Base-by-base conservation (phyloP, 2,888 invertebrate species). In the Amphipoea lucens region DNA sequence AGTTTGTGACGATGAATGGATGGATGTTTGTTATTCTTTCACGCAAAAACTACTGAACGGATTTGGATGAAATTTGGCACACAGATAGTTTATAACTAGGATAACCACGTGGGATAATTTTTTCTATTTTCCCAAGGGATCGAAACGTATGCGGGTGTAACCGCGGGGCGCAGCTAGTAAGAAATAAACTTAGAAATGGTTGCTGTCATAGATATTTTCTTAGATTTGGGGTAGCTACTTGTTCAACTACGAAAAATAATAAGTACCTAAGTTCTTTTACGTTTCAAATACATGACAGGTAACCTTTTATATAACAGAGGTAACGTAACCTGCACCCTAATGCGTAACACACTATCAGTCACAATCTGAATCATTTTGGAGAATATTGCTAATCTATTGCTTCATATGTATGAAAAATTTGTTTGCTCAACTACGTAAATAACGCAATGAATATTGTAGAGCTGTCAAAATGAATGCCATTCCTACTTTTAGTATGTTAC, bases 141-240 rank as follows among this genome's bases (percentile, higher is more conserved):
- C 14, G 48, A 48, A 48, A 14, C 48, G 4, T 48, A 12, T 14
- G 14, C 48, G 14, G 14, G 14, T 48, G 48, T 14, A 14, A 48
- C 12, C 12, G 48, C 48, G 48, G 48, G 48, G 48, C 12, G 4
- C 12, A 48, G 12, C 48, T 48, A 48, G 48, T 79, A 70, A 54
- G 51, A 45, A 78, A 82, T 54, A 68, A 76, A 82, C 68, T 20
- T 82, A 14, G 6, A 40, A 76, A 23, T 54, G 9, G 40, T 48
- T 73, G 12, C 7, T 23, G 45, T 17, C 14, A 36, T n/a, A 60
- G 11, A 45, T 17, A 14, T 51, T 72, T 36, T 81, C 36, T 45
- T 42, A 62, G 17, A 54, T 51, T 36, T 42, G 36, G 6, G n/a
- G 42, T 54, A 54, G n/a, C 11, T 79, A n/a, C 48, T 67, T 42